These are phyloP conservation scores for Oreochromis tanganicae DNA, from an alignment of 2,113 vertebrate species.

Conservation along the genomic window DNA sequence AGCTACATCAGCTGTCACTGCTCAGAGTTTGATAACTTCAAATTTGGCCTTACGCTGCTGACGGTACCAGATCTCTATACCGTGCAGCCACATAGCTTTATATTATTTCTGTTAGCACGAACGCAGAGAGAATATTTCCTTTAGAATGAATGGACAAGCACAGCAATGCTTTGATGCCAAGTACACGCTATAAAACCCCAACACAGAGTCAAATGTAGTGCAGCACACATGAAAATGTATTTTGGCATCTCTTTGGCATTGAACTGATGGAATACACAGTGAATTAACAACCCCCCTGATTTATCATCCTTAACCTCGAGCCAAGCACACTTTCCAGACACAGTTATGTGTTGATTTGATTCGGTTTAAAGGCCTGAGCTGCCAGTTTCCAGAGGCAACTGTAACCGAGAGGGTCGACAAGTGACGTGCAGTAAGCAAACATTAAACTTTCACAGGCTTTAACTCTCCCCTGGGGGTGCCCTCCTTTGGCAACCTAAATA, in stretches of 20 bases:
- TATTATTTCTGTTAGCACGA: neutral
- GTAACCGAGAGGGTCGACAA: constrained; percentile 39
- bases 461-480: neutral
- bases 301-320: neutral
- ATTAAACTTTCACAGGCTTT: constrained; percentile 66
- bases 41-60: neutral
- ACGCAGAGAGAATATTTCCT: neutral
- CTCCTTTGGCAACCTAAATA: constrained; percentile 41
- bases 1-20: neutral
- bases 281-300: neutral
- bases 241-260: neutral
- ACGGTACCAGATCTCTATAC: neutral
- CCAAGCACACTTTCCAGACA: neutral
- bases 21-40: neutral
- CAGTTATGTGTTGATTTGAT: constrained; percentile 7
- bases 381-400: neutral
- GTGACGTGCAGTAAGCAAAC: constrained; percentile 47
- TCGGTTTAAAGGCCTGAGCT: neutral
- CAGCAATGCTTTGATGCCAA: neutral
- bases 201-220: neutral
- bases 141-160: neutral
- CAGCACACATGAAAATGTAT: constrained; percentile 1
- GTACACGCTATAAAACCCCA: neutral
- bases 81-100: neutral
- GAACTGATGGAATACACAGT: neutral